Conservation (phyloP, 2,113 vertebrate genomes). For the Microcebus griseorufus region DNA sequence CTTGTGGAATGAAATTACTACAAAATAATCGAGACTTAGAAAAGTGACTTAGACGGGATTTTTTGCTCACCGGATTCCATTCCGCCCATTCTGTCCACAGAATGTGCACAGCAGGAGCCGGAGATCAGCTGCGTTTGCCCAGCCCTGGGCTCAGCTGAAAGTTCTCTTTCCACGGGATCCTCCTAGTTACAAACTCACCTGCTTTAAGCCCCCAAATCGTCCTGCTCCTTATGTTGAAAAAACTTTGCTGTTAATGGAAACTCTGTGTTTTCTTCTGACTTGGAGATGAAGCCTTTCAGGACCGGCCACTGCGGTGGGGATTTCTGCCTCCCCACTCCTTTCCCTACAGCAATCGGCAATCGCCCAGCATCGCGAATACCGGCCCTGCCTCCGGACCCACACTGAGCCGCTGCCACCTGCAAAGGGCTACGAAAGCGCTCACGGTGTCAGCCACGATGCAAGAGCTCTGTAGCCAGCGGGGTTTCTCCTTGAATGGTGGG, state of each 20-base stretch:
- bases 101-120: too few relatives aligned
- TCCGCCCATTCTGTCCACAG: too few relatives aligned
- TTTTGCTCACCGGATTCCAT: not conserved
- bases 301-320: not conserved
- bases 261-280: not conserved
- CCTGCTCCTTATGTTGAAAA: not conserved
- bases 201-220: not conserved
- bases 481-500: not conserved
- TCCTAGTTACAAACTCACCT: not conserved
- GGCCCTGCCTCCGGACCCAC: not conserved
- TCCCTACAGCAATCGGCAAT: rapidly evolving
- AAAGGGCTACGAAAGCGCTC: not conserved
- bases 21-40: not conserved
- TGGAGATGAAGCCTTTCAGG: not conserved
- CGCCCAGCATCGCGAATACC: not conserved
- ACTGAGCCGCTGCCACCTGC: not conserved
- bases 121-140: not conserved
- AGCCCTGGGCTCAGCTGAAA: not conserved
- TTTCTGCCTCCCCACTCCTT: not conserved
- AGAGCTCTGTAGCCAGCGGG: not conserved
- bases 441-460: rapidly evolving
- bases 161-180: not conserved
- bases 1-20: not conserved
- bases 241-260: not conserved
- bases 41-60: not conserved